These are phyloP conservation scores for Digitonthophagus gazella DNA, from an alignment of 2,888 invertebrate species.

Conservation along the genomic window DNA sequence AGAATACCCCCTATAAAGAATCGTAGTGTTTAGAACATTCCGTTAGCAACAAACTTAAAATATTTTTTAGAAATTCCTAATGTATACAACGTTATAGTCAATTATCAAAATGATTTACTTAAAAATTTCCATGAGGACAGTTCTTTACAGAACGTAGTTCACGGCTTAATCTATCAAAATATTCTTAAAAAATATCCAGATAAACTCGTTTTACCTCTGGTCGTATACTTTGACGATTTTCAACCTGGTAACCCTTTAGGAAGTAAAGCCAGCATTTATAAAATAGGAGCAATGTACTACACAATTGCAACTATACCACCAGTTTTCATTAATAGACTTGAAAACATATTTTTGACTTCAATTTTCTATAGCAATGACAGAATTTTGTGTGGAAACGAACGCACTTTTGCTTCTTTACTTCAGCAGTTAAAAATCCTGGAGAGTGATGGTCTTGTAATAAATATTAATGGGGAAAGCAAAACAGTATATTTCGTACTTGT, in stretches of 20 bases:
- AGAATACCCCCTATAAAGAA: no score
- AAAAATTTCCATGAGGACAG: no score
- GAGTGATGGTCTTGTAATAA: slow-evolving; percentile 32
- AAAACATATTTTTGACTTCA: slow-evolving; percentile 34
- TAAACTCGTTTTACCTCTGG: slow-evolving; percentile 27
- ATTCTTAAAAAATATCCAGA: not conserved
- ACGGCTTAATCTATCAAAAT: not conserved
- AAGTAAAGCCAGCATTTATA: slow-evolving; percentile 32
- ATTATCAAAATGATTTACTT: not conserved
- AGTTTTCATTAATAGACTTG: slow-evolving; percentile 23
- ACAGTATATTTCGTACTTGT: slow-evolving; percentile 31
- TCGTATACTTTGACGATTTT: slow-evolving; percentile 35
- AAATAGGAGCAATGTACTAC: slow-evolving; percentile 34
- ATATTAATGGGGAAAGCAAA: slow-evolving; percentile 17
- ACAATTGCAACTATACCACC: slow-evolving; percentile 32
- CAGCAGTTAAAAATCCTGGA: slow-evolving; percentile 34
- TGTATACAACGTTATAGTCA: slow-evolving; percentile 4
- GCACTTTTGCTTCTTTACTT: slow-evolving; percentile 32
- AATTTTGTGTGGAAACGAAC: slow-evolving; percentile 33
- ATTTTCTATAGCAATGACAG: slow-evolving; percentile 35
- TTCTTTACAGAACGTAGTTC: not conserved
- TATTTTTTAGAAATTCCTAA: slow-evolving; percentile 6
- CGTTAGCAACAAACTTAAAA: not conserved
- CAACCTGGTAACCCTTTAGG: slow-evolving; percentile 34
- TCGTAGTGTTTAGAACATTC: no score